Base-by-base conservation (phyloP, 2,888 invertebrate genomes). In the Papilio gigon region DNA sequence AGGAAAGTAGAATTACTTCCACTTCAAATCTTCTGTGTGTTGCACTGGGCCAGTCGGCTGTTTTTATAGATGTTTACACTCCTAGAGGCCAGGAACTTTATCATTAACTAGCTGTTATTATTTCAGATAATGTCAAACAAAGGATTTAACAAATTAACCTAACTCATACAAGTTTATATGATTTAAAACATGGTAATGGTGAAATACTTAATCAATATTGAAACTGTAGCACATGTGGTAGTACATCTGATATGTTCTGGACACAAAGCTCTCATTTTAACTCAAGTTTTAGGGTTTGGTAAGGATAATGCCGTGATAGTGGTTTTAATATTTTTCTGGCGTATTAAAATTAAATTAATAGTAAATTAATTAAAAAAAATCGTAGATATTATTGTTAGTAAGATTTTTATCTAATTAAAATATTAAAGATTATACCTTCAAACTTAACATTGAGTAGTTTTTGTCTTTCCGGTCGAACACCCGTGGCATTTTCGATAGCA, bases 391-490 rank as follows among this genome's bases (percentile, higher is more conserved):
- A 35, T 35, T 8, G 33, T 11, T 44, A 12, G 47, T 5, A n/a
- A 4, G 6, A 11, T 9, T 47, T 47, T 8, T 22, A 22, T 47
- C 3, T 11, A 22, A 2, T 12, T 22, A 47, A 9, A 47, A 47
- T 11, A 47, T 22, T 11, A 47, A 17, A 4, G 6, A 83, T 63
- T 84, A n/a, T 87, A 97, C 98, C 98, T 95, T 98, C 97, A 82
- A 94, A 94, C 91, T 98, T 98, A 64, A 99, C 93, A 88, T 98
- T 98, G 53, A 99, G 93, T 53, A 99, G 89, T 88, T 98, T 99
- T 85, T 99, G 98, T 72, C 98, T 93, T 80, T 97, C 96, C n/a
- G 98, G 97, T 68, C 96, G 94, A 27, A 99, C 98, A 71, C 97
- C 96, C 58, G 98, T 99, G 82, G 96, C 95, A 84, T 95, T 95